Base-by-base conservation (phyloP, 2,113 vertebrate species). In the Perca fluviatilis region DNA sequence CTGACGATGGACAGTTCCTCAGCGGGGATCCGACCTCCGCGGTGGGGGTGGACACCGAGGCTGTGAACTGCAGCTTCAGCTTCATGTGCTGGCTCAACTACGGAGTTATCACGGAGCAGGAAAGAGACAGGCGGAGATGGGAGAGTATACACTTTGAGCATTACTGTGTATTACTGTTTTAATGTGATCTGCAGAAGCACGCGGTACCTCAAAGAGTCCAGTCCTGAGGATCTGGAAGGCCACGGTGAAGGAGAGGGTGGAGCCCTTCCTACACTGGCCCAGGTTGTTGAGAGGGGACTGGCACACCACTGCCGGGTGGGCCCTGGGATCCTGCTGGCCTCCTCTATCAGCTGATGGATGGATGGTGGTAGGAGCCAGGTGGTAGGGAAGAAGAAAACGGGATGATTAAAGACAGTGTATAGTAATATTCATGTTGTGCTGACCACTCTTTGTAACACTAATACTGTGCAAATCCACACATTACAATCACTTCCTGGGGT, bases 41-140 rank as follows among this genome's bases (percentile, higher is more conserved):
- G 0, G 95, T 94, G 0, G 93, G 95, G 80, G 96, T 93, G 5
- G 96, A 93, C 51, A 96, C 93, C 0, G 96, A 96, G 46, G 96
- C 96, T 0, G 96, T 96, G 91, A 98, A 97, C 94, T 98, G 97
- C 25, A 98, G 93, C 92, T 98, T 98, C 83, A 98, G 93, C 67
- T 96, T 97, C 97, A 98, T 98, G 85, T 97, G 96, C 84, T 97
- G 97, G 65, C 96, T 97, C 77, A 97, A 86, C 97, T 97, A 54
- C 0, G 2, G 0, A 0, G 9, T 58, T 33, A 63, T n/a, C 8
- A 43, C 0, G 23, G 30, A 30, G 6, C 27, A 43, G 12, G 71
- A n/a, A 1, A 30, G 13, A 21, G 25, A 40, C 8, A 18, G 50
- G 63, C 6, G 60, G 56, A 47, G 51, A 60, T 12, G 15, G 33